Evolutionary conservation across 2,797 vertebrate species (phyloP).

Genomic region (Gambelia wislizenii): DNA sequence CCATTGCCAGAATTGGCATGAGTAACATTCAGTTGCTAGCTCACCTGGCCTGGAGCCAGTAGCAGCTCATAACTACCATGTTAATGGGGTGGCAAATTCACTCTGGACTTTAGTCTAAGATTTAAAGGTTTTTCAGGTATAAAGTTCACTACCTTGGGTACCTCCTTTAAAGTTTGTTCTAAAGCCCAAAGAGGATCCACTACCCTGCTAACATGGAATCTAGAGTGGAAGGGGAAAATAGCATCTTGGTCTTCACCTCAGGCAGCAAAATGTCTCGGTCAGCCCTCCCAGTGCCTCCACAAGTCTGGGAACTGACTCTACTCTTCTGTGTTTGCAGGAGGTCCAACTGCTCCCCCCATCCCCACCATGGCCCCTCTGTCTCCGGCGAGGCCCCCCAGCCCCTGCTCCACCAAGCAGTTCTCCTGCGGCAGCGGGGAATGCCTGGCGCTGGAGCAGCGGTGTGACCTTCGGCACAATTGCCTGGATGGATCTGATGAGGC

Average conservation of each 20-base stretch:
- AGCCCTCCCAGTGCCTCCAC: rapidly evolving
- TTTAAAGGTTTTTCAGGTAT: too few species aligned
- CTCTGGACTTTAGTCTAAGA: too few species aligned
- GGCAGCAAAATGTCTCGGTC: neutral
- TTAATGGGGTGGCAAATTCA: too few species aligned
- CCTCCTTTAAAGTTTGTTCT: too few species aligned
- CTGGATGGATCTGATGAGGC: slow-evolving; percentile 87
- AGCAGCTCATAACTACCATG: too few species aligned
- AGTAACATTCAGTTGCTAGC: too few species aligned
- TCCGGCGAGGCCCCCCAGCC: slow-evolving; percentile 59
- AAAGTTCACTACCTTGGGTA: too few species aligned
- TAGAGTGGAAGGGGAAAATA: too few species aligned
- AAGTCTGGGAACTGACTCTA: neutral
- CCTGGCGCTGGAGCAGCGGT: slow-evolving; percentile 79
- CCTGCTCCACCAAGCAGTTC: slow-evolving; percentile 87
- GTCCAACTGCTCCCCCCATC: slow-evolving; percentile 32
- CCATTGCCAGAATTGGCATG: too few species aligned
- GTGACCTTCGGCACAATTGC: slow-evolving; percentile 86
- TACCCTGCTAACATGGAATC: too few species aligned
- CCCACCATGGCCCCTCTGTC: slow-evolving; percentile 51
- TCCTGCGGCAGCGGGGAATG: slow-evolving; percentile 87
- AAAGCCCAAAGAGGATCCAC: too few species aligned
- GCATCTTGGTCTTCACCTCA: neutral
- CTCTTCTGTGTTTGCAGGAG: slow-evolving; percentile 47
- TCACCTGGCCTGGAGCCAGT: too few species aligned